Conservation (phyloP, 2,888 invertebrate species). For the Lymantria monacha region DNA sequence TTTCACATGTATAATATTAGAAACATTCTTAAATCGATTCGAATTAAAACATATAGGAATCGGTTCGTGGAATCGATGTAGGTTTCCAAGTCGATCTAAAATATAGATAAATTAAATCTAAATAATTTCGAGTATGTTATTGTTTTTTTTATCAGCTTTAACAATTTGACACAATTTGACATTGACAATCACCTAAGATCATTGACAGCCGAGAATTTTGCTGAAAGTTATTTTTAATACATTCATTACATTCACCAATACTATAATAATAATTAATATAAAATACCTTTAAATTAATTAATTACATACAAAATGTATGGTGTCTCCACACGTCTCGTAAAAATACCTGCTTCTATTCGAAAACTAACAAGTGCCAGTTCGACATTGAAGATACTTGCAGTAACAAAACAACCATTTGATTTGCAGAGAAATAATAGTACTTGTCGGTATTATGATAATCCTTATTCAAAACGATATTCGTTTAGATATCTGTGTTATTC, state of each 20-base stretch:
- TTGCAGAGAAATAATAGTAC: constrained; percentile 37
- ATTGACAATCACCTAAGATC: too few species aligned
- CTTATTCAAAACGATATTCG: constrained; percentile 28
- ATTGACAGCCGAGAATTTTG: not conserved
- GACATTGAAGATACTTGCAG: constrained; percentile 31
- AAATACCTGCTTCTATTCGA: constrained; percentile 45
- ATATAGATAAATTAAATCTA: too few species aligned
- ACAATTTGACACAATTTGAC: too few species aligned
- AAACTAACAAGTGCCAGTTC: constrained; percentile 37
- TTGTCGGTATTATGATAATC: constrained; percentile 24
- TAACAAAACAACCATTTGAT: constrained; percentile 28
- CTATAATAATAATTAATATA: not conserved
- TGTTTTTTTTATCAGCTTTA: too few species aligned
- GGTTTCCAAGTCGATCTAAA: too few species aligned
- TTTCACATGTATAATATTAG: too few species aligned
- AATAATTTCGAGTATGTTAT: too few species aligned
- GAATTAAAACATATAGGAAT: too few species aligned
- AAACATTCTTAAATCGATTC: too few species aligned
- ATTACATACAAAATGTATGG: constrained; percentile 43
- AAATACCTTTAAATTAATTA: not conserved
- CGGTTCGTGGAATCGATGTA: too few species aligned
- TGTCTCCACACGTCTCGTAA: constrained; percentile 45
- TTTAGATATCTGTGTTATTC: constrained; percentile 58
- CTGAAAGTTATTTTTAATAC: constrained; percentile 12
- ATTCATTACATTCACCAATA: not conserved